Base-by-base conservation (phyloP, 2,797 vertebrate species). In the Sebastes cheni region DNA sequence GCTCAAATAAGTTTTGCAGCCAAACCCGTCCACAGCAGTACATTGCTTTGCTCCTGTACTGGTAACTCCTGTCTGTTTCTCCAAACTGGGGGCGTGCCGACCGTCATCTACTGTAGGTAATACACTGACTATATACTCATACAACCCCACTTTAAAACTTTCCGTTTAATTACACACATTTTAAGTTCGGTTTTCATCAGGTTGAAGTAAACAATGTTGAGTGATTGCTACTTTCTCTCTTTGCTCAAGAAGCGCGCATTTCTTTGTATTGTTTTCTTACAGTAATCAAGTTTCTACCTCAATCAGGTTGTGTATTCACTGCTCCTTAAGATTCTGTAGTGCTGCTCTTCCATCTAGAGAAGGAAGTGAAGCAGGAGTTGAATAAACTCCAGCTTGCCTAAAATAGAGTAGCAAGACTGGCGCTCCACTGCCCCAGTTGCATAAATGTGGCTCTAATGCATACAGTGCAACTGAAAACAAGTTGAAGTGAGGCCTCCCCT, bases 401-500 rank as follows among this genome's bases (percentile, higher is more conserved):
- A 86, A 90, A 87, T 75, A 90, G 72, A 89, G 67, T 62, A 65
- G 36, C 60, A 72, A 69, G 36, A 52, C 83, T 75, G 20, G 32
- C 2, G 54, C 79, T 76, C 78, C 69, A 77, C 67, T 91, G 87
- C 62, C 89, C 88, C 68, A 89, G 67, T 84, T 91, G 62, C 81
- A 89, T 80, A 75, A 88, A 84, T 76, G 58, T 64, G 42, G 68
- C 75, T 75, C 4, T 62, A 66, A 86, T 80, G 22, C 69, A 72
- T 10, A 42, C 67, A 79, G 79, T 36, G 58, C 59, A 52, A 67
- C 59, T 75, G 34, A 69, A 82, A 62, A 61, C 30, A 58, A 61
- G 72, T 32, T 56, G 58, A 78, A 78, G 12, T 14, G 54, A 67
- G 66, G 29, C 42, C 22, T 60, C 32, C 46, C 46, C 83, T 69